Evolutionary conservation across 2,113 vertebrate species (phyloP).

Genomic region (Urocitellus parryii): DNA sequence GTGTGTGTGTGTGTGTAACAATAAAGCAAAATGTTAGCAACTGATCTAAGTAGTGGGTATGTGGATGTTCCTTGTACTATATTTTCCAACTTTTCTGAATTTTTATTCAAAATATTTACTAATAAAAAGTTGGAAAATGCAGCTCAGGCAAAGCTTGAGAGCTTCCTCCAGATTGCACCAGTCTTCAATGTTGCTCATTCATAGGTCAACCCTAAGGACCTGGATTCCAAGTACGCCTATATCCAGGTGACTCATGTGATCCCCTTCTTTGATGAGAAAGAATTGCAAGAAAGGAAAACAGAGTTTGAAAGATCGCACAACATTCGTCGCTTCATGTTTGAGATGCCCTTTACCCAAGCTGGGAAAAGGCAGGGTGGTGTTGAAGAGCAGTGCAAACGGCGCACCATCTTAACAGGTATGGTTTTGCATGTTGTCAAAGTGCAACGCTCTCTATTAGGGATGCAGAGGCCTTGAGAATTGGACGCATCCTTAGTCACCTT

Average conservation of each 20-base stretch:
- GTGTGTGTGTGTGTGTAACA: neutral
- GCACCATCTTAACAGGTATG: slow-evolving; percentile 95
- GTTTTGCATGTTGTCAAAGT: fast-evolving
- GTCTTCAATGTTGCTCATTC: neutral
- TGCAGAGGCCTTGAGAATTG: neutral
- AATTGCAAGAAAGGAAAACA: slow-evolving; percentile 95
- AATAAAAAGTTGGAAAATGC: neutral
- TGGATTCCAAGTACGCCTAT: slow-evolving; percentile 98
- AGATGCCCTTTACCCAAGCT: slow-evolving; percentile 97
- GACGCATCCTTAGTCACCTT: neutral
- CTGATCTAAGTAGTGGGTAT: neutral
- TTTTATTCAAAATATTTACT: neutral
- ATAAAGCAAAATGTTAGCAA: neutral
- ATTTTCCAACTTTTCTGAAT: neutral
- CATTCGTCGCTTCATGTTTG: slow-evolving; percentile 97
- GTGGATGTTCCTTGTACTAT: neutral
- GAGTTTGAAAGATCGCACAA: slow-evolving; percentile 98
- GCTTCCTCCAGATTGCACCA: neutral
- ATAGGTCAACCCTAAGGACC: slow-evolving; percentile 98
- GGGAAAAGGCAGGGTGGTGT: slow-evolving; percentile 97
- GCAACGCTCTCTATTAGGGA: neutral
- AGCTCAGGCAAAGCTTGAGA: neutral
- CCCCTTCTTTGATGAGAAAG: slow-evolving; percentile 97
- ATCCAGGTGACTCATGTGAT: slow-evolving; percentile 98
- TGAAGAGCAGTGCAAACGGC: slow-evolving; percentile 97